phyloP scores from a whole-genome alignment of 2,888 invertebrate genomes.

The Chorisops tibialis region DNA sequence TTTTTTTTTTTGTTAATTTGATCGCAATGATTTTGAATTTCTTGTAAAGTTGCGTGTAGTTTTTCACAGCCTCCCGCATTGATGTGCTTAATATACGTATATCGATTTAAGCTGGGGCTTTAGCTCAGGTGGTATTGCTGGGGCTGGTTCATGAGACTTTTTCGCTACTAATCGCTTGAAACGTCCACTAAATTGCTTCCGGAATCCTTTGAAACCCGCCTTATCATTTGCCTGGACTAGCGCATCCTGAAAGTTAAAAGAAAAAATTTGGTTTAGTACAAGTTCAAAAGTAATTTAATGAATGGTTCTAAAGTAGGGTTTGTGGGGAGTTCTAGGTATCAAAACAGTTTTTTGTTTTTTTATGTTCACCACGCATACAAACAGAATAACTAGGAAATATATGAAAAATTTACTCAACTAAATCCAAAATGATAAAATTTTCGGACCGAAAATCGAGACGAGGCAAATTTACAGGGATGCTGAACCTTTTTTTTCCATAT shows the following conservation, averaged over 20 bases:
- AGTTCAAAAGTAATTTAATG: too few species aligned
- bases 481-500: too few species aligned
- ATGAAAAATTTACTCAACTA: too few species aligned
- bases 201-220: constrained; percentile 77
- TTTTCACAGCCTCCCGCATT: constrained; percentile 22
- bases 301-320: too few species aligned
- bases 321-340: too few species aligned
- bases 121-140: constrained; percentile 81
- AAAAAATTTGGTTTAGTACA: constrained; percentile 31
- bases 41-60: constrained; percentile 18
- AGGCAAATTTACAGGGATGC: too few species aligned
- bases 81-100: constrained; percentile 69
- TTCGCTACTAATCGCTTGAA: constrained; percentile 82
- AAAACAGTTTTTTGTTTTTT: too few species aligned
- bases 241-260: constrained; percentile 65
- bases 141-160: constrained; percentile 76
- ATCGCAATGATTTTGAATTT: not conserved
- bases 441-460: too few species aligned
- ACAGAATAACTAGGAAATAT: too few species aligned
- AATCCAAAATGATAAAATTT: not conserved
- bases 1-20: constrained; percentile 29
- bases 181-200: constrained; percentile 80
- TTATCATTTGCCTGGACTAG: constrained; percentile 69
- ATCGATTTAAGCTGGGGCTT: constrained; percentile 85
- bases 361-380: too few species aligned